These are phyloP conservation scores for Scomber japonicus DNA, from an alignment of 2,113 vertebrate genomes.

Conservation along the genomic window DNA sequence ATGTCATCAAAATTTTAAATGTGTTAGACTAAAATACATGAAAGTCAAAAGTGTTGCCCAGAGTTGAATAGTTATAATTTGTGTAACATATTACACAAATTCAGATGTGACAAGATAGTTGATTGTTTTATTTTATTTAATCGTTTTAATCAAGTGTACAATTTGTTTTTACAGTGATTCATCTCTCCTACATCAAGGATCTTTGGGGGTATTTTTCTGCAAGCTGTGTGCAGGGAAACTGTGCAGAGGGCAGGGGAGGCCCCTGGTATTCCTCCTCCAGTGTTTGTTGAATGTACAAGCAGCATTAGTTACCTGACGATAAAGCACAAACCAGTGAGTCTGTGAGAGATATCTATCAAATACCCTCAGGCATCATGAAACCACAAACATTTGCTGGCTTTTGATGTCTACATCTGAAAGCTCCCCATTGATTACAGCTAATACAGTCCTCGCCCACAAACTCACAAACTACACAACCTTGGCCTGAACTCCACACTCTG, in stretches of 20 bases:
- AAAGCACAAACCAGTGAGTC: background rate
- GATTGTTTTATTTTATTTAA: background rate
- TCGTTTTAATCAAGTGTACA: background rate
- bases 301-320: slow-evolving; percentile 14
- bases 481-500: too few species aligned
- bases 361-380: background rate
- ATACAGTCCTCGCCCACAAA: too few species aligned
- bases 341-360: slow-evolving; percentile 21
- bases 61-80: too few species aligned
- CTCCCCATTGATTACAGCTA: too few species aligned
- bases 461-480: too few species aligned
- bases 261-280: slow-evolving; percentile 13
- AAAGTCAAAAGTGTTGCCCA: too few species aligned
- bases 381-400: slow-evolving; percentile 2
- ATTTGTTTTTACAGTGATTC: background rate
- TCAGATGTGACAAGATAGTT: too few species aligned
- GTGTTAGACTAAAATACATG: too few species aligned
- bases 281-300: slow-evolving; percentile 11
- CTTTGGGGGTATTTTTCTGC: slow-evolving; percentile 46
- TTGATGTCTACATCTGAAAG: too few species aligned
- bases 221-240: slow-evolving; percentile 4
- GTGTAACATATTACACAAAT: too few species aligned
- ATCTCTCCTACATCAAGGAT: slow-evolving; percentile 2
- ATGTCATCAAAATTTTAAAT: too few species aligned
- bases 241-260: slow-evolving; percentile 17